A percentile compares a stretch with the other conserved stretches of the same genome.
phyloP scores from a whole-genome alignment of 2,888 invertebrate species.

The Melanchra persicariae region DNA sequence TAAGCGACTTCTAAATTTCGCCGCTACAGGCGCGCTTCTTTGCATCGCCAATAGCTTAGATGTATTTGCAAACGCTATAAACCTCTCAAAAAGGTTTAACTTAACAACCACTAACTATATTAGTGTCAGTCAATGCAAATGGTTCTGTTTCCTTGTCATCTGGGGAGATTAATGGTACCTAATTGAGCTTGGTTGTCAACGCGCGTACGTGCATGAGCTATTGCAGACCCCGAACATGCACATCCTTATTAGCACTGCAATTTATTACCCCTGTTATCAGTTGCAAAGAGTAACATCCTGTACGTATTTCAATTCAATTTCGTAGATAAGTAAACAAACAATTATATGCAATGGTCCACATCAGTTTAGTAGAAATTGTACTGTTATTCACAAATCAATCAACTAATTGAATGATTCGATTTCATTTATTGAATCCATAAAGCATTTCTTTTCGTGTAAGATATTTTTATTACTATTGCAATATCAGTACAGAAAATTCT shows the following conservation, averaged over 20 bases:
- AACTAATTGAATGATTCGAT: not conserved
- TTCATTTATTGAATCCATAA: not conserved
- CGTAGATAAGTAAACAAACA: not conserved
- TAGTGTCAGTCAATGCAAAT: slow-evolving; percentile 3
- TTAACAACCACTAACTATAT: not conserved
- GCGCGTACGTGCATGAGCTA: not conserved
- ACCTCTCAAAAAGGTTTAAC: not conserved
- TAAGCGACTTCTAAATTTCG: no score
- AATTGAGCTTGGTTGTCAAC: slow-evolving; percentile 5
- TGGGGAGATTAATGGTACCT: not conserved
- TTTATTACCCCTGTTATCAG: slow-evolving; percentile 24
- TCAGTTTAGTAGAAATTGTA: not conserved
- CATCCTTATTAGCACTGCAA: slow-evolving; percentile 40
- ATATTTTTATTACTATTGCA: not conserved
- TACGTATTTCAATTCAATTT: not conserved
- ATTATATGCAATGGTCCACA: not conserved
- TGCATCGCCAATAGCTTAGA: no score
- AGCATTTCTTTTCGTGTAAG: not conserved
- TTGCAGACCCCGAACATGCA: slow-evolving; percentile 19
- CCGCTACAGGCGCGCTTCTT: no score
- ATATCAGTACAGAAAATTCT: not conserved
- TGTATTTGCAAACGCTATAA: not conserved
- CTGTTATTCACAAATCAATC: not conserved
- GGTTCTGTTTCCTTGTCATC: slow-evolving; percentile 1
- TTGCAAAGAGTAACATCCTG: not conserved